phyloP scores from a whole-genome alignment of 2,888 invertebrate genomes.

The Aleiodes alternator region DNA sequence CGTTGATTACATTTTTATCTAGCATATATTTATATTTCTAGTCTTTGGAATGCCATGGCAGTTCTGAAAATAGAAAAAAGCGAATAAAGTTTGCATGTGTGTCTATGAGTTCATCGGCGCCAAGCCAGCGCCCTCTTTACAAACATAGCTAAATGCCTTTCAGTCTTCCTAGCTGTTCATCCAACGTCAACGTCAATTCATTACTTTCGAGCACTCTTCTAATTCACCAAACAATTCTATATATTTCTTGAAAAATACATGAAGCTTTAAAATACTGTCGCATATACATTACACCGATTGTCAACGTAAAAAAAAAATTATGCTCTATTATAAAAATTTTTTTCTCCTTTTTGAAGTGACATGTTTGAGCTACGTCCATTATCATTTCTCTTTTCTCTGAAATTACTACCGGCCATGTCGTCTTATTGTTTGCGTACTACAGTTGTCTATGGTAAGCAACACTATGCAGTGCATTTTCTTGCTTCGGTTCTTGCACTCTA shows the following conservation, averaged over 20 bases:
- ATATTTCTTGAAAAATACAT: background rate
- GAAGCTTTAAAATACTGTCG: background rate
- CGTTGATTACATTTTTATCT: no score
- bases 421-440: conserved; percentile 21
- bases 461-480: background rate
- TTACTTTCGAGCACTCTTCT: conserved; percentile 10
- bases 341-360: background rate
- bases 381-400: conserved; percentile 14
- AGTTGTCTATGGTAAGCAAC: background rate
- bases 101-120: conserved; percentile 45
- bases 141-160: background rate
- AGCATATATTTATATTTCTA: no score
- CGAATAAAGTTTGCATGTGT: background rate
- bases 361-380: conserved; percentile 21
- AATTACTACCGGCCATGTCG: conserved; percentile 1
- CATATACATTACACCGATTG: background rate
- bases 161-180: no score
- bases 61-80: conserved; percentile 45
- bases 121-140: conserved; percentile 29
- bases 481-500: conserved; percentile 27
- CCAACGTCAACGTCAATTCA: background rate
- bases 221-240: conserved; percentile 3
- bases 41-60: conserved; percentile 49
- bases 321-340: background rate
- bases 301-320: background rate